Evolutionary conservation across 2,888 invertebrate genomes (phyloP).

Genomic region (Hemistola chrysoprasaria): DNA sequence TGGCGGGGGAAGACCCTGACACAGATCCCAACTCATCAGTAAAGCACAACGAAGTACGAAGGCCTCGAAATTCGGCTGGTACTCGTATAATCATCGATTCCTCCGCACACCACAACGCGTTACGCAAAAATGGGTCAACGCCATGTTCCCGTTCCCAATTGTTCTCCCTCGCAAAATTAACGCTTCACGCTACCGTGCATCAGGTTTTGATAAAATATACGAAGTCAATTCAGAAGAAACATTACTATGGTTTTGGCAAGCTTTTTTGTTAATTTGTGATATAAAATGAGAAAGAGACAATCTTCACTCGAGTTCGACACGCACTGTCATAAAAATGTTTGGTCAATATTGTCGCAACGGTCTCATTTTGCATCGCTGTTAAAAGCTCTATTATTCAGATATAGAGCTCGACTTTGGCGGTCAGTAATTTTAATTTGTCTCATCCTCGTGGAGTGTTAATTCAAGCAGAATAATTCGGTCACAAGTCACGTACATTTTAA

Average conservation of each 20-base stretch:
- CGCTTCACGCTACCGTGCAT: conserved; percentile 51
- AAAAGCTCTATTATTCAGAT: conserved; percentile 10
- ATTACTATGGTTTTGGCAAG: background rate
- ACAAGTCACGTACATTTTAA: conserved; percentile 16
- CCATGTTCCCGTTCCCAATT: conserved; percentile 72
- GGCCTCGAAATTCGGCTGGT: conserved; percentile 74
- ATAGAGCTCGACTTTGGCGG: conserved; percentile 4
- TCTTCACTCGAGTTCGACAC: conserved; percentile 9
- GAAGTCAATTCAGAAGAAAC: conserved; percentile 22
- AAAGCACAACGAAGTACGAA: conserved; percentile 62
- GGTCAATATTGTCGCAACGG: conserved; percentile 3
- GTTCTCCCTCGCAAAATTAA: conserved; percentile 67
- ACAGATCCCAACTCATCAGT: conserved; percentile 77
- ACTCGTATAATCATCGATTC: conserved; percentile 75
- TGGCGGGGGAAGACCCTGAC: conserved; percentile 72
- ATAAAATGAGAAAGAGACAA: conserved; percentile 2
- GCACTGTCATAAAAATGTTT: conserved; percentile 12
- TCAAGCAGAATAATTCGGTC: conserved; percentile 17
- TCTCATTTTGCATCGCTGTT: conserved; percentile 3
- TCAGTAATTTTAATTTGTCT: conserved; percentile 6
- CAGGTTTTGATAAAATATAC: conserved; percentile 50
- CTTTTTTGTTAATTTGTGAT: background rate
- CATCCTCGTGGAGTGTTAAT: conserved; percentile 12
- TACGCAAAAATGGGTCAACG: conserved; percentile 76
- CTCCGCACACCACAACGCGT: conserved; percentile 60